These are phyloP conservation scores for Kryphioiulus occultus DNA, from an alignment of 2,888 invertebrate genomes.

Conservation along the genomic window DNA sequence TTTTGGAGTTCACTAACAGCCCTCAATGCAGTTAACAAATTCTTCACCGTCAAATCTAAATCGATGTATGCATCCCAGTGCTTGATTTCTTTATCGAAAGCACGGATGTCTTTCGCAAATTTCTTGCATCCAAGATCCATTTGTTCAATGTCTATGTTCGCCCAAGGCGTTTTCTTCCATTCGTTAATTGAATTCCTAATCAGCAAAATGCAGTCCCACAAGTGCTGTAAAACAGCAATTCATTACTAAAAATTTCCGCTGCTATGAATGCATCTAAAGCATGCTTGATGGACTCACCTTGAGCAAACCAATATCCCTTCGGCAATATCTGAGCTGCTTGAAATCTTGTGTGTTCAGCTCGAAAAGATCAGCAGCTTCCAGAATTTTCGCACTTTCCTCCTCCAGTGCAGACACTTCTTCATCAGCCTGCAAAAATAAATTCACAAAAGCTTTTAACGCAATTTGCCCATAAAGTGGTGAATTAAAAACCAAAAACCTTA, in stretches of 20 bases:
- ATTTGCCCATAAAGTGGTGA: too few relatives aligned
- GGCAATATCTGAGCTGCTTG: conserved; percentile 87
- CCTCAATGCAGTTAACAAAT: conserved; percentile 92
- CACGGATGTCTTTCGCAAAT: conserved; percentile 91
- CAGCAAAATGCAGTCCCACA: conserved; percentile 94
- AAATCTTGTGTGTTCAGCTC: conserved; percentile 96
- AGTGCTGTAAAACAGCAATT: conserved; percentile 71
- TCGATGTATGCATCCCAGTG: conserved; percentile 90
- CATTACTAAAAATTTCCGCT: too few relatives aligned
- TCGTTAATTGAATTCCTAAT: conserved; percentile 91
- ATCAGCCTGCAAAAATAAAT: conserved; percentile 71
- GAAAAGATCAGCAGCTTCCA: conserved; percentile 89
- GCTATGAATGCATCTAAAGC: too few relatives aligned
- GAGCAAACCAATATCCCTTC: conserved; percentile 84
- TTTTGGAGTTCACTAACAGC: conserved; percentile 96
- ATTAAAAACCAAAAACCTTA: too few relatives aligned
- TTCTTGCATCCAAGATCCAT: conserved; percentile 99
- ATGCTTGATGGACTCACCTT: too few relatives aligned
- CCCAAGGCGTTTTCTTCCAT: conserved; percentile 98
- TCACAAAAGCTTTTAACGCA: neutral
- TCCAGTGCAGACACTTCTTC: conserved; percentile 81
- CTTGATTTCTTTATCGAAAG: conserved; percentile 95
- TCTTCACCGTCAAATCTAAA: conserved; percentile 91
- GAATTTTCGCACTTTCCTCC: conserved; percentile 83
- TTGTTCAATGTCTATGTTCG: conserved; percentile 95